These are phyloP conservation scores for Dolichopus griseipennis DNA, from an alignment of 2,888 invertebrate genomes.

Conservation along the genomic window DNA sequence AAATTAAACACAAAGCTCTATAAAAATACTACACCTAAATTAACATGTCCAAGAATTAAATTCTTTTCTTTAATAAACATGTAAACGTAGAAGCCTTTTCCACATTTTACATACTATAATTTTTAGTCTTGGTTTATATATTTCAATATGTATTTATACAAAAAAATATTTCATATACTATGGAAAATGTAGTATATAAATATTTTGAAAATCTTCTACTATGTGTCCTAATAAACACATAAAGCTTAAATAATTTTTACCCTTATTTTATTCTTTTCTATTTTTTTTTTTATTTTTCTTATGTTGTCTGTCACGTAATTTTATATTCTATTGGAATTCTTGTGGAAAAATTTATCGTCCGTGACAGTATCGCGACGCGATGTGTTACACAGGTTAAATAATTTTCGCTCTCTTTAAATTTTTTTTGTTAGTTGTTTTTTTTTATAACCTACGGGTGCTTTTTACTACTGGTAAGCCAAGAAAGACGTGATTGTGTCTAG, in stretches of 20 bases:
- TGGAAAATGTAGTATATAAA: not conserved
- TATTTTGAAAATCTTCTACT: not conserved
- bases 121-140: no score
- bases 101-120: no score
- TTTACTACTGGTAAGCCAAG: not conserved
- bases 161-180: no score
- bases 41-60: no score
- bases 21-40: no score
- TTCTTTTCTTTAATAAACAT: no score
- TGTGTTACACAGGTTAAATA: constrained; percentile 1
- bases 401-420: not conserved
- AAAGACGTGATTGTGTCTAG: not conserved
- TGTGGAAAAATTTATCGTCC: constrained; percentile 6
- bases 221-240: not conserved
- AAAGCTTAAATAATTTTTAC: not conserved
- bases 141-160: no score
- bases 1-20: no score
- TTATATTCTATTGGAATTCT: not conserved
- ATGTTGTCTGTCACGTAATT: not conserved
- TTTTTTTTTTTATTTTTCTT: not conserved
- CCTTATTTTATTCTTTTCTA: not conserved
- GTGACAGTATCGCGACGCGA: constrained; percentile 6
- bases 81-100: no score
- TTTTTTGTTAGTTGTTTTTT: not conserved
- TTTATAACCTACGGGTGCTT: not conserved